Evolutionary conservation across 1,140 invertebrate genomes (phyloP).

Genomic region (Heliconius eleuchia): DNA sequence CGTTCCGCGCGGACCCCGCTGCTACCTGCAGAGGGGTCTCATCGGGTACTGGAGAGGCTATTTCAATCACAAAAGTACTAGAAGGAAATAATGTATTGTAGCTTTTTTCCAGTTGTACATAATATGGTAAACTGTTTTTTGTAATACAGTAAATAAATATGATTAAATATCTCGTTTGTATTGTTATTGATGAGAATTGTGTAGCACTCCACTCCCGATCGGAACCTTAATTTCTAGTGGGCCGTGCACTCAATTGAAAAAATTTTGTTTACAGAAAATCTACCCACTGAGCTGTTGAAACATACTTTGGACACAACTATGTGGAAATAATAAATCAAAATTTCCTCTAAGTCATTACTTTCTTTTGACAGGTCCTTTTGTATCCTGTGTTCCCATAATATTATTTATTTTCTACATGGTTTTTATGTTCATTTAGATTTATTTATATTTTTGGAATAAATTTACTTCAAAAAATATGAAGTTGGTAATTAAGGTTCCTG

Average conservation of each 20-base stretch:
- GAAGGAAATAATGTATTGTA: constrained; percentile 83
- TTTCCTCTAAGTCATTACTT: constrained; percentile 78
- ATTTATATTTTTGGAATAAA: constrained; percentile 80
- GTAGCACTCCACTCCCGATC: constrained; percentile 79
- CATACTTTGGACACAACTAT: constrained; percentile 78
- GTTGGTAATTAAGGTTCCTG: constrained; percentile 78
- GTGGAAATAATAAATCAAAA: constrained; percentile 81
- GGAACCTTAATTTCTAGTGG: constrained; percentile 75
- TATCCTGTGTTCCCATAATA: constrained; percentile 73
- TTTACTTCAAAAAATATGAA: constrained; percentile 72
- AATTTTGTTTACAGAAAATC: constrained; percentile 80
- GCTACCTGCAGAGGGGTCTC: constrained; percentile 85
- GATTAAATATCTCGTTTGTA: constrained; percentile 78
- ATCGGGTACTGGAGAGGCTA: constrained; percentile 89
- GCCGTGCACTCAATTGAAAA: constrained; percentile 67
- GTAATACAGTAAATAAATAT: constrained; percentile 82
- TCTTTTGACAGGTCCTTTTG: constrained; percentile 75
- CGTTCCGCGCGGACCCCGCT: constrained; percentile 78
- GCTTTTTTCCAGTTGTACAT: constrained; percentile 78
- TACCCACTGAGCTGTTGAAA: constrained; percentile 77
- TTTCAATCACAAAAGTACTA: constrained; percentile 88
- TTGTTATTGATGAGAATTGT: constrained; percentile 75
- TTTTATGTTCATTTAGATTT: constrained; percentile 78
- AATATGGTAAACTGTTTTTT: constrained; percentile 80
- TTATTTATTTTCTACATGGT: constrained; percentile 75